phyloP scores from a whole-genome alignment of 2,113 vertebrate genomes.

The Etheostoma cragini region DNA sequence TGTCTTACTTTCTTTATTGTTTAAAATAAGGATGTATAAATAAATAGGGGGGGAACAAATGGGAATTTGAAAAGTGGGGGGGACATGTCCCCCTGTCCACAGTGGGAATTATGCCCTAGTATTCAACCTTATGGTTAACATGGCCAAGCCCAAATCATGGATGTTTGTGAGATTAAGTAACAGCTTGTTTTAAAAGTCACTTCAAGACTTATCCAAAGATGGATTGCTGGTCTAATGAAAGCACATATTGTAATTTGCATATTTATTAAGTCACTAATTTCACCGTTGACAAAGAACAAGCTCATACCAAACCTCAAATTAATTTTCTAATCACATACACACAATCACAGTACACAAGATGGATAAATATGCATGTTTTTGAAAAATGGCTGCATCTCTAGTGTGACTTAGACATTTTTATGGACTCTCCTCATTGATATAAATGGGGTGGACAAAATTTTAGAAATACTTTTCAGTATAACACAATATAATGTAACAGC shows the following conservation, averaged over 20 bases:
- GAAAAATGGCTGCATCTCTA: not conserved
- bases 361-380: not conserved
- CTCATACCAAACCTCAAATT: not conserved
- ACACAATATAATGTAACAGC: not conserved
- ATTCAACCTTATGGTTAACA: not conserved
- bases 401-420: no score
- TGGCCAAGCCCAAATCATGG: not conserved
- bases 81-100: no score
- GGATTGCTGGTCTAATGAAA: conserved; percentile 16
- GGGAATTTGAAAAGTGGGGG: no score
- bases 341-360: not conserved
- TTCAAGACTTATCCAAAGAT: conserved; percentile 10
- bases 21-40: no score
- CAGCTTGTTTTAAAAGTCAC: conserved; percentile 1
- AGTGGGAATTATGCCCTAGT: not conserved
- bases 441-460: not conserved
- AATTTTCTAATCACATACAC: not conserved
- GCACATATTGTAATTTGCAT: conserved; percentile 19
- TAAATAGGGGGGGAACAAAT: no score
- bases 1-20: no score
- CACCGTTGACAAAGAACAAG: not conserved
- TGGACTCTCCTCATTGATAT: not conserved
- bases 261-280: conserved; percentile 6
- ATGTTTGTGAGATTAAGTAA: not conserved
- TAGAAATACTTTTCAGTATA: not conserved